Percentiles rank a stretch among this genome's conserved stretches.
phyloP scores from a whole-genome alignment of 1,140 invertebrate species.

The Galendromus occidentalis region DNA sequence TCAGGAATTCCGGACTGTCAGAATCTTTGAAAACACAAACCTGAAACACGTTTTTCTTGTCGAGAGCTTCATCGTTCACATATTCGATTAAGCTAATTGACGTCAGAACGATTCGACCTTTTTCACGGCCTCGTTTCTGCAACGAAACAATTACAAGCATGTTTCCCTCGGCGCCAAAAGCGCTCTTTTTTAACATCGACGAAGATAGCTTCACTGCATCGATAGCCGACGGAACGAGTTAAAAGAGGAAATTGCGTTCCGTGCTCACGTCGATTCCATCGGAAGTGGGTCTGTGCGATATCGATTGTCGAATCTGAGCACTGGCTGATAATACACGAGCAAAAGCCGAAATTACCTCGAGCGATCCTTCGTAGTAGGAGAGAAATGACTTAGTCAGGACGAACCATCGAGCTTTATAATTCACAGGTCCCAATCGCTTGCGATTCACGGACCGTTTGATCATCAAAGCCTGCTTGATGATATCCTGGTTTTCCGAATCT shows the following conservation, averaged over 20 bases:
- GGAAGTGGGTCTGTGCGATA: background rate
- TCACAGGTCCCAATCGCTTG: conserved; percentile 57
- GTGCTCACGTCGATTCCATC: background rate
- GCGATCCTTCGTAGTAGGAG: conserved; percentile 55
- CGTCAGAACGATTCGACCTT: conserved; percentile 49
- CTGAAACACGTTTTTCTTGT: conserved; percentile 21
- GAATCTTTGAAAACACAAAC: conserved; percentile 14
- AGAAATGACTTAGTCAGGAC: conserved; percentile 47
- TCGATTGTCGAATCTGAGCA: background rate
- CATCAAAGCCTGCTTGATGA: conserved; percentile 41
- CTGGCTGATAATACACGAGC: no score
- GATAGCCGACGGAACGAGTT: no score
- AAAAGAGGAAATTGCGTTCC: background rate
- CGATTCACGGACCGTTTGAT: conserved; percentile 67
- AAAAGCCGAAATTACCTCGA: conserved; percentile 38
- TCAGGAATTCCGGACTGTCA: conserved; percentile 10
- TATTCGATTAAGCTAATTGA: conserved; percentile 51
- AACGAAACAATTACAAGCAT: background rate
- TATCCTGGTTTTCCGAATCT: conserved; percentile 13
- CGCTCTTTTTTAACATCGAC: background rate
- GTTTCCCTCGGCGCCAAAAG: background rate
- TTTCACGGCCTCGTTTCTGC: conserved; percentile 31
- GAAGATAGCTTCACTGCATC: no score
- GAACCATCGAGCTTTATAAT: conserved; percentile 66
- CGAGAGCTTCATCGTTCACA: conserved; percentile 19